Evolutionary conservation across 2,888 invertebrate species (phyloP).

Genomic region (Brassicogethes aeneus): DNA sequence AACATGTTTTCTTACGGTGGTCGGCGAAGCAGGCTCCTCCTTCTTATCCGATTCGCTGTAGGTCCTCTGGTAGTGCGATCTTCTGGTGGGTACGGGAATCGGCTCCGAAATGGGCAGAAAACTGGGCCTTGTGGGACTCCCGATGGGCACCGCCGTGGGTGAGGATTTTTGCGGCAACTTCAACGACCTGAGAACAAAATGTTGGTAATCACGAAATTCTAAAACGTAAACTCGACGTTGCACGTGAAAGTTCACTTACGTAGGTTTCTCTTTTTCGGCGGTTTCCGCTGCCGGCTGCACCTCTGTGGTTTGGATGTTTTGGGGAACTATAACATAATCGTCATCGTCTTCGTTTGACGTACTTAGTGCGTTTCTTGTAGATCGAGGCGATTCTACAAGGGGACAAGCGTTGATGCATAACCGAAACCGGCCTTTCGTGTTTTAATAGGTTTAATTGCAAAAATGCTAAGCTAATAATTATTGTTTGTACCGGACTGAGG

Average conservation of each 20-base stretch:
- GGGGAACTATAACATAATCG: slow-evolving; percentile 77
- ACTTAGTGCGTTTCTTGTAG: slow-evolving; percentile 36
- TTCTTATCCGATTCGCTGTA: slow-evolving; percentile 24
- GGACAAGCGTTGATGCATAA: slow-evolving; percentile 2
- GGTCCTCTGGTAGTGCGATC: slow-evolving; percentile 45
- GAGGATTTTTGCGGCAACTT: slow-evolving; percentile 17
- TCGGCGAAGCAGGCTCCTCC: slow-evolving; percentile 16
- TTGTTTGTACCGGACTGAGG: too few relatives aligned
- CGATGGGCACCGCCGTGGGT: slow-evolving; percentile 22
- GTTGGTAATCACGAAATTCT: too few relatives aligned
- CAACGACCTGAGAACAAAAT: too few relatives aligned
- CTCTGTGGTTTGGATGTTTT: slow-evolving; percentile 52
- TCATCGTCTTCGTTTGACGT: slow-evolving; percentile 62
- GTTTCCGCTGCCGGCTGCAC: slow-evolving; percentile 47
- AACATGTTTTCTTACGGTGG: background rate
- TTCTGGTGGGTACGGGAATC: slow-evolving; percentile 64
- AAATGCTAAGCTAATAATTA: too few relatives aligned
- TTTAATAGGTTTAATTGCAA: too few relatives aligned
- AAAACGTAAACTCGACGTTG: too few relatives aligned
- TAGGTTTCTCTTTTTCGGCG: slow-evolving; percentile 15
- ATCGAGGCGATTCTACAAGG: slow-evolving; percentile 37
- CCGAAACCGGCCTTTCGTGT: slow-evolving; percentile 7
- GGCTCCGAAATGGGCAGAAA: slow-evolving; percentile 66
- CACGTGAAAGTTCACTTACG: slow-evolving; percentile 26
- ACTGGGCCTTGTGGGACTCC: slow-evolving; percentile 59